These are phyloP conservation scores for Mythimna ferrago DNA, from an alignment of 2,888 invertebrate species.

Conservation along the genomic window DNA sequence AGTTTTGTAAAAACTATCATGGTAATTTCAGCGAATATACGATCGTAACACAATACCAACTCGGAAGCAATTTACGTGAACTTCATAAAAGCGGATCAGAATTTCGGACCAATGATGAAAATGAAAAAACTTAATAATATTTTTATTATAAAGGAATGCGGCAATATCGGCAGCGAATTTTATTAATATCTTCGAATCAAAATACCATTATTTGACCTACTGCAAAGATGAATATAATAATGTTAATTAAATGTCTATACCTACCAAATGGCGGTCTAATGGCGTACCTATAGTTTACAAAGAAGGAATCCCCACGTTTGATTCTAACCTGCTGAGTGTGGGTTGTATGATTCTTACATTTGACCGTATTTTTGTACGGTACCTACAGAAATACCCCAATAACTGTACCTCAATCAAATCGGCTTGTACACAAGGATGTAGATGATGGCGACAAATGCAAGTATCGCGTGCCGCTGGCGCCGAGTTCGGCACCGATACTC, in stretches of 20 bases:
- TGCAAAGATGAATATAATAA: slow-evolving; percentile 31
- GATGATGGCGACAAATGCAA: slow-evolving; percentile 73
- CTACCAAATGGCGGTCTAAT: too few species aligned
- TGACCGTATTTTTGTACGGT: slow-evolving; percentile 1
- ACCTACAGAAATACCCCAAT: slow-evolving; percentile 12
- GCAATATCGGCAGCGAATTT: slow-evolving; percentile 38
- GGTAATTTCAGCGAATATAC: slow-evolving; percentile 1
- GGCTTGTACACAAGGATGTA: slow-evolving; percentile 64
- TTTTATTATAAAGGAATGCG: slow-evolving; percentile 39
- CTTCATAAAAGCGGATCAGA: slow-evolving; percentile 36
- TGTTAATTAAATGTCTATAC: too few species aligned
- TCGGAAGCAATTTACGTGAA: slow-evolving; percentile 24
- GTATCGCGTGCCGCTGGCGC: slow-evolving; percentile 69
- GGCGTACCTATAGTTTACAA: too few species aligned
- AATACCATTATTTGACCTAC: slow-evolving; percentile 47
- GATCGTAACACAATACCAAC: not conserved
- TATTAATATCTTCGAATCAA: slow-evolving; percentile 52
- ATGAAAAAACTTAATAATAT: slow-evolving; percentile 43
- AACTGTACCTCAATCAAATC: slow-evolving; percentile 44
- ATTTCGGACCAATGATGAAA: slow-evolving; percentile 29
- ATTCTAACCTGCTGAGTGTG: not conserved
- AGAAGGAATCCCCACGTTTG: not conserved
- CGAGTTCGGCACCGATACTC: slow-evolving; percentile 67
- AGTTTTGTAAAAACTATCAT: not conserved
- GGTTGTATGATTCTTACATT: not conserved